Percentiles rank a stretch among this genome's conserved stretches.
Evolutionary conservation across 2,113 vertebrate species (phyloP).

Genomic region (Cynopterus brachyotis): DNA sequence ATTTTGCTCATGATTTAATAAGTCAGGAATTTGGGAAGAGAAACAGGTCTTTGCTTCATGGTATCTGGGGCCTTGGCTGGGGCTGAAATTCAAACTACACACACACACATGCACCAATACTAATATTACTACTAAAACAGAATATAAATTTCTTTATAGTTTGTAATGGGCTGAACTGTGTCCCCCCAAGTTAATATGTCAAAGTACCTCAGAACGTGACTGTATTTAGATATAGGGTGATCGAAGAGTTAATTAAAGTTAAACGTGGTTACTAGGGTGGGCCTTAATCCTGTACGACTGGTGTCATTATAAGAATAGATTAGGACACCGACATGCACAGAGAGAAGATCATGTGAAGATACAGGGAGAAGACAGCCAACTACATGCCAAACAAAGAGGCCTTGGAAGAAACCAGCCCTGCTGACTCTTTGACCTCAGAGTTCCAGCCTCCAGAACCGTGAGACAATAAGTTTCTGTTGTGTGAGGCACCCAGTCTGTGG

Average conservation of each 20-base stretch:
- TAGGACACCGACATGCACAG: neutral
- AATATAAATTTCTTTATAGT: neutral
- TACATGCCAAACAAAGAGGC: neutral
- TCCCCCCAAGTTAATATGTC: neutral
- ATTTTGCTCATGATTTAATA: neutral
- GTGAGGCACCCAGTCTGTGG: neutral
- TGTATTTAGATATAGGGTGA: neutral
- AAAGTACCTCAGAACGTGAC: neutral
- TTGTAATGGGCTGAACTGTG: neutral
- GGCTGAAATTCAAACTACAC: neutral
- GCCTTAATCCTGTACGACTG: neutral
- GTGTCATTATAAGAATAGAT: neutral
- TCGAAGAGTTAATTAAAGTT: neutral
- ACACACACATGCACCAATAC: neutral
- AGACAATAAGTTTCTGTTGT: neutral
- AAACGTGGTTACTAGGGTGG: neutral
- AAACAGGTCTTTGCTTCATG: neutral
- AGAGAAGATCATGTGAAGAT: neutral
- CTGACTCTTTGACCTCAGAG: neutral
- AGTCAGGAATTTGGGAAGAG: neutral
- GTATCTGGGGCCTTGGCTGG: neutral
- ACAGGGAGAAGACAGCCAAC: neutral
- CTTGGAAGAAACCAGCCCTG: neutral
- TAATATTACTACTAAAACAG: neutral
- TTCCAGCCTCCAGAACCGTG: neutral